Conservation (phyloP, 2,113 vertebrate species). For the Eptesicus fuscus region DNA sequence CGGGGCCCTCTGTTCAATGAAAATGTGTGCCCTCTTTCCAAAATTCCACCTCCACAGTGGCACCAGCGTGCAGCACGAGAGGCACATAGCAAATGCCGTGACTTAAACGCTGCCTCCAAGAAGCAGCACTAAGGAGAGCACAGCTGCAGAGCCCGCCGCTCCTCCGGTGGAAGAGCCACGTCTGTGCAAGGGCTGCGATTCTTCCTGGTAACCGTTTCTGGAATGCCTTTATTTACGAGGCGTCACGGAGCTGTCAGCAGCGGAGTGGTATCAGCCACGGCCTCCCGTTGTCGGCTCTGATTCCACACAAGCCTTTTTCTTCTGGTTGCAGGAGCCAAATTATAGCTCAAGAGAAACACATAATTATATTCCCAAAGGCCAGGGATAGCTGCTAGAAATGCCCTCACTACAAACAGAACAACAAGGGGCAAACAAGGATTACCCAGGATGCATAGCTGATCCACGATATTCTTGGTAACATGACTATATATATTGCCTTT, state of each 20-base stretch:
- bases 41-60: background rate
- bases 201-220: background rate
- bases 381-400: conserved; percentile 66
- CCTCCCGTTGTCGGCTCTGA: conserved; percentile 67
- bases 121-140: background rate
- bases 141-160: background rate
- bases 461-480: background rate
- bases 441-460: background rate
- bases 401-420: conserved; percentile 49
- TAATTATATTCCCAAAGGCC: conserved; percentile 73
- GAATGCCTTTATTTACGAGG: background rate
- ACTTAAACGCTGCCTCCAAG: background rate
- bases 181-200: background rate
- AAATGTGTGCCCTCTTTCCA: background rate
- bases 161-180: background rate
- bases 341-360: conserved; percentile 73
- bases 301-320: conserved; percentile 67
- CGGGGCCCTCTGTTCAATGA: background rate
- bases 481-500: background rate
- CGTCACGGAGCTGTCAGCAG: conserved; percentile 21
- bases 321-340: conserved; percentile 73
- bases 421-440: background rate
- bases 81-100: background rate
- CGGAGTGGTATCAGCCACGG: background rate
- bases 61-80: no score